phyloP scores from a whole-genome alignment of 2,797 vertebrate genomes.

The Xiphophorus birchmanni region DNA sequence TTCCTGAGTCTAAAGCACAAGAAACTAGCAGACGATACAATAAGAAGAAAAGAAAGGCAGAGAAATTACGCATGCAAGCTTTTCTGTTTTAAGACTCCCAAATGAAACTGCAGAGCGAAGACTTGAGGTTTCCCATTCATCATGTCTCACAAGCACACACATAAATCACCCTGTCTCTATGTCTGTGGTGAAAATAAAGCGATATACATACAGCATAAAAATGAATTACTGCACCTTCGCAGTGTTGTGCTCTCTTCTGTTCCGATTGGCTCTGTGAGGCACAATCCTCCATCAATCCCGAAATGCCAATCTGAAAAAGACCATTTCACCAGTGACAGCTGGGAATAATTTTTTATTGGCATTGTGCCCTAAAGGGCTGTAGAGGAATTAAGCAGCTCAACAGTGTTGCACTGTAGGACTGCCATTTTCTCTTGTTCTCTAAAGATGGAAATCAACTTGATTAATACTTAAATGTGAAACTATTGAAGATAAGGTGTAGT shows the following conservation, averaged over 20 bases:
- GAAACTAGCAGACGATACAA: background rate
- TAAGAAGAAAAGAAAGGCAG: background rate
- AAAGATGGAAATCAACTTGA: conserved; percentile 25
- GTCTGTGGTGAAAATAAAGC: conserved; percentile 38
- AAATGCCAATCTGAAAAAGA: conserved; percentile 26
- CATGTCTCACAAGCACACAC: conserved; percentile 32
- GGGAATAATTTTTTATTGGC: conserved; percentile 30
- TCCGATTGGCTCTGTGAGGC: conserved; percentile 39
- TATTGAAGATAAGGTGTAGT: conserved; percentile 12
- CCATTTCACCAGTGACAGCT: conserved; percentile 16
- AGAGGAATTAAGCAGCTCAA: background rate
- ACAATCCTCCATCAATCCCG: conserved; percentile 47
- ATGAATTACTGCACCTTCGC: conserved; percentile 51
- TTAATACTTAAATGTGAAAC: conserved; percentile 44
- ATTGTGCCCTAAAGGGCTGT: background rate
- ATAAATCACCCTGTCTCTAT: conserved; percentile 44
- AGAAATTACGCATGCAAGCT: conserved; percentile 21
- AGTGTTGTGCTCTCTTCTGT: conserved; percentile 13
- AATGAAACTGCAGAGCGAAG: conserved; percentile 16
- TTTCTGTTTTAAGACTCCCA: conserved; percentile 13
- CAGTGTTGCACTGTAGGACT: conserved; percentile 8
- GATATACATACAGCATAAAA: conserved; percentile 52
- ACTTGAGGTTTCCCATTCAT: conserved; percentile 30
- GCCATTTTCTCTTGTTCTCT: conserved; percentile 9
- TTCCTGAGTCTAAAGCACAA: background rate